A percentile compares a stretch with the other conserved stretches of the same genome.
Conservation (phyloP, 2,888 invertebrate species). For the Noctua comes region DNA sequence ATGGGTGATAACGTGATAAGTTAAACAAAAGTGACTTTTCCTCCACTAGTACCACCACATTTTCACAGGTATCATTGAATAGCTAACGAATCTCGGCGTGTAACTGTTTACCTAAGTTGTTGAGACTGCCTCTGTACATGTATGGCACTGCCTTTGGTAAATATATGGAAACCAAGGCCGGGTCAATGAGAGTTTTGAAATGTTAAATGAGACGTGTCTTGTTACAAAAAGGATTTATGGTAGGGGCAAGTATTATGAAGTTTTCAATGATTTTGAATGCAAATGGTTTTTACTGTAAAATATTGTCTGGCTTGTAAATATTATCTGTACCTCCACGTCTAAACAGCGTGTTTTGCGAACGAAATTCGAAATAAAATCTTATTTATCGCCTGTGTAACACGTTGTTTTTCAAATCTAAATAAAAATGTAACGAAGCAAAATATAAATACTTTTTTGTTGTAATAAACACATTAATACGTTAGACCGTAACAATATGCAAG, state of each 20-base stretch:
- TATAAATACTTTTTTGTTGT: neutral
- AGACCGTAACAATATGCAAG: neutral
- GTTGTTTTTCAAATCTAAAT: neutral
- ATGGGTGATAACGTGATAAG: too few species aligned
- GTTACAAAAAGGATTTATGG: constrained; percentile 17
- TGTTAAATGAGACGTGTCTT: constrained; percentile 47
- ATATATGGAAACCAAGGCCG: constrained; percentile 61
- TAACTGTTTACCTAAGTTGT: constrained; percentile 58
- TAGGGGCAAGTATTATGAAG: neutral
- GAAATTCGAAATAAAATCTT: neutral
- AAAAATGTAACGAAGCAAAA: neutral
- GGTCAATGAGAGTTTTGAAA: constrained; percentile 55
- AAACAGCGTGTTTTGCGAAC: neutral
- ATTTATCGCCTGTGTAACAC: neutral
- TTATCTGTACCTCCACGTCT: neutral
- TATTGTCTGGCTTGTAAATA: neutral
- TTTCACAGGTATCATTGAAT: constrained; percentile 55
- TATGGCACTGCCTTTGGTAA: constrained; percentile 51
- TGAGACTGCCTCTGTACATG: constrained; percentile 49
- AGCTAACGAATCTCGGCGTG: constrained; percentile 43
- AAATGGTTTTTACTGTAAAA: neutral
- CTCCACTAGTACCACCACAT: constrained; percentile 29
- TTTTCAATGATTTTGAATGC: constrained; percentile 3
- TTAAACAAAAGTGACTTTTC: constrained; percentile 24
- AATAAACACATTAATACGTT: constrained; percentile 9